These are phyloP conservation scores for Novumbra hubbsi DNA, from an alignment of 2,797 vertebrate species.

Conservation along the genomic window DNA sequence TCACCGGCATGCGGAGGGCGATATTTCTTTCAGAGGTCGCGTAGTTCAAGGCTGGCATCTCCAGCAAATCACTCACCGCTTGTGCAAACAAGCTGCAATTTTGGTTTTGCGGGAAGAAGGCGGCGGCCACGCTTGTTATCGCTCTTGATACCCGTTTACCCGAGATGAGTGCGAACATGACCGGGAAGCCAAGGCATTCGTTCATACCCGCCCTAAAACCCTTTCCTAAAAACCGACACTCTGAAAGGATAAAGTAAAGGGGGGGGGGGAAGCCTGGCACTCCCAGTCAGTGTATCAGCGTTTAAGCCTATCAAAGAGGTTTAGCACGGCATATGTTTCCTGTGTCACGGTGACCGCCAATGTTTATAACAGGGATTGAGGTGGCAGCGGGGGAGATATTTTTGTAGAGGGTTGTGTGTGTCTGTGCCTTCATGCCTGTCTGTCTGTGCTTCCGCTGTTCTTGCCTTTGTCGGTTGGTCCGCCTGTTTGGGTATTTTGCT, in stretches of 20 bases:
- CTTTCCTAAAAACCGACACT: slow-evolving; percentile 11
- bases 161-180: neutral
- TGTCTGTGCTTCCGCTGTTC: neutral
- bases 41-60: slow-evolving; percentile 36
- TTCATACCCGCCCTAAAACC: slow-evolving; percentile 20
- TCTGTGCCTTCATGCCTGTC: slow-evolving; percentile 28
- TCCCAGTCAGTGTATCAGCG: slow-evolving; percentile 7
- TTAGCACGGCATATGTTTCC: slow-evolving; percentile 31
- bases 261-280: slow-evolving; percentile 9
- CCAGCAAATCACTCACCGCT: slow-evolving; percentile 43
- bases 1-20: slow-evolving; percentile 20
- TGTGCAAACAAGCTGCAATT: slow-evolving; percentile 10
- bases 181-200: neutral
- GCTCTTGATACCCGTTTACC: neutral
- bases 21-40: slow-evolving; percentile 51
- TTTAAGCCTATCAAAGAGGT: slow-evolving; percentile 38
- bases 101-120: neutral
- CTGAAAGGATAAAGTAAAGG: neutral
- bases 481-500: slow-evolving; percentile 3
- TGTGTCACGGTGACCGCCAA: neutral
- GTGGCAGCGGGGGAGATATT: neutral
- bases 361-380: slow-evolving; percentile 6
- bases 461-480: neutral
- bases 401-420: neutral
- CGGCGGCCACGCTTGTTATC: neutral